Base-by-base conservation (phyloP, 2,113 vertebrate species). In the Climacteris rufus region DNA sequence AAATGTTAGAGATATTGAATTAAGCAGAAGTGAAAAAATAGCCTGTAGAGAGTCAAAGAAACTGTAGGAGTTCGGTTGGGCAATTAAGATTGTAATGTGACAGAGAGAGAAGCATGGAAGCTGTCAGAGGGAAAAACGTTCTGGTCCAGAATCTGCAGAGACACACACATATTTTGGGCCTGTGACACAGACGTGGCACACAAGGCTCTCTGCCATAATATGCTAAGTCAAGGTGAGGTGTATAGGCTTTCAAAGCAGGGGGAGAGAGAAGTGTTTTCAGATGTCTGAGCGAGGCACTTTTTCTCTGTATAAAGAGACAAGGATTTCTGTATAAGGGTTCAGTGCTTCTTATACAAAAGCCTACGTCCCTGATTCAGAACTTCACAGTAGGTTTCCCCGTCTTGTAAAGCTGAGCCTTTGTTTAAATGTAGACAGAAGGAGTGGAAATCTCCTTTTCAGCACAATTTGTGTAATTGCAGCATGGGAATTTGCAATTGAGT, bases 1-100 rank as follows among this genome's bases (percentile, higher is more conserved):
- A 89, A 94, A 89, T 83, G 56, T 40, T 75, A 42, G 47, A 68
- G 65, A 60, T 78, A 89, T 23, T 80, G 85, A 94, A 94, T 91
- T 88, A 90, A 89, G 13, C 42, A 81, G 85, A 52, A 74, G 35
- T 23, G 20, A 12, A 22, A 54, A 49, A 63, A 70, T 39, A 83
- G 27, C 54, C 78, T 57, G 20, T 66, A 72, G 25, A 82, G 16
- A 80, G 23, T 76, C 40, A 93, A 72, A 91, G 56, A 83, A 93
- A 64, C 39, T 49, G 54, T 30, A 57, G 21, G 42, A 83, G 30
- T 70, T 83, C 47, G 52, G 22, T 35, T 63, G 25, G 42, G 23
- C 57, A 79, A 72, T 80, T 37, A 87, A 52, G 75, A 92, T 13
- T 70, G 24, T 70, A 60, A 78, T 0, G 1, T 23, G 31, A 54